Evolutionary conservation across 2,888 invertebrate species (phyloP), one percentile per base, ranked within the genome.

Genomic region (Hirtodrosophila trivittata): DNA sequence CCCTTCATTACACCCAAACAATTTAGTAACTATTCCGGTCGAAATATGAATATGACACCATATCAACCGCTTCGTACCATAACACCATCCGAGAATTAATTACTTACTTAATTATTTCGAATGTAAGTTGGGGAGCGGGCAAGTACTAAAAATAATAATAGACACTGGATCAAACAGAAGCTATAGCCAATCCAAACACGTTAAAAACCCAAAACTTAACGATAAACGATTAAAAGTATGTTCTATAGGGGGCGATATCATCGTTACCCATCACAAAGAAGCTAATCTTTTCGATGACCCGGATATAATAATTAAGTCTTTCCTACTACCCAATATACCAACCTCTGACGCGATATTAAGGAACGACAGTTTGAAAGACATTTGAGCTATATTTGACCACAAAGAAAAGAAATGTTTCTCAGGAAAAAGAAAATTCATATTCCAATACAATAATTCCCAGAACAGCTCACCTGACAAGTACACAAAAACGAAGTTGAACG

Each of bases 51-150:
- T n/a, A n/a, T n/a, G n/a, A n/a, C n/a, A n/a, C n/a, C n/a, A n/a
- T n/a, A n/a, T n/a, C n/a, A n/a, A n/a, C n/a, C n/a, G n/a, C n/a
- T n/a, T n/a, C n/a, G n/a, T n/a, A n/a, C n/a, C n/a, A n/a, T n/a
- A n/a, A n/a, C n/a, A n/a, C n/a, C n/a, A n/a, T n/a, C n/a, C n/a
- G n/a, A n/a, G n/a, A n/a, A n/a, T n/a, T n/a, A n/a, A n/a, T n/a
- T n/a, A n/a, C n/a, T n/a, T n/a, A n/a, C n/a, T n/a, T n/a, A n/a
- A 73, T 0, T 73, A 71, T 32, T 43, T 67, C 13, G 63, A 73
- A 41, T 38, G 49, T 6, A 52, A 37, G 25, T 46, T 57, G 57
- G 66, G 58, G 65, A 70, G 57, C 30, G 67, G 64, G 37, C 21
- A 67, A 50, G 50, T 45, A 28, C 5, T 72, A 3, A 69, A 60